Evolutionary conservation across 2,113 vertebrate species (phyloP), one percentile per base, ranked within the genome.

Genomic region (Urocolius indicus): DNA sequence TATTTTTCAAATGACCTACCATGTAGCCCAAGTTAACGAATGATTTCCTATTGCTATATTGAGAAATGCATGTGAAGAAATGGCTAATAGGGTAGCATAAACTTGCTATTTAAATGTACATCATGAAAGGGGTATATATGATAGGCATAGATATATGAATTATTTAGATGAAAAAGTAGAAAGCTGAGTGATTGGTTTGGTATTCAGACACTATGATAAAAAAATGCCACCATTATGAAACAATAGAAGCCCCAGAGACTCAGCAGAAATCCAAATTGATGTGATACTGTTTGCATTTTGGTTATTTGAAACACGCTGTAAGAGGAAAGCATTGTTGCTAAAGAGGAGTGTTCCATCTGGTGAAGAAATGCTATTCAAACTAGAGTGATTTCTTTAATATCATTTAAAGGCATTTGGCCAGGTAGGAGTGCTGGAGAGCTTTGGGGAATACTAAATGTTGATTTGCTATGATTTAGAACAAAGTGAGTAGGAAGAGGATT

Each of bases 391-490:
- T 95, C 51, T 85, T 82, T 89, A 86, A 77, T 94, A 63, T 73
- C 46, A 24, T 93, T 94, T 79, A 62, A 87, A 84, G 74, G 62
- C n/a, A 75, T 76, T 93, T 79, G 43, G 74, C 78, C 7, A 5
- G 91, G 14, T 69, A 82, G 49, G 16, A 55, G 23, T 43, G 55
- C 51, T 93, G 58, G 43, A 75, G 66, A 79, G 54, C 71, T 89
- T 89, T 89, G 58, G 87, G 58, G 36, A 85, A 48, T 66, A 73
- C 24, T 62, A 66, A 63, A 72, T 0, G 0, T 66, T 92, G 76
- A 90, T 86, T 91, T 76, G 32, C 65, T 86, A 3, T 95, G 77
- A 89, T 91, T 92, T 80, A 85, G 80, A 94, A 78, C 63, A 51
- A 90, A 96, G 66, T 43, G 68, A 86, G 38, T 27, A 71, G 51